These are phyloP conservation scores for Pygocentrus nattereri DNA, from an alignment of 2,797 vertebrate genomes.

Conservation along the genomic window DNA sequence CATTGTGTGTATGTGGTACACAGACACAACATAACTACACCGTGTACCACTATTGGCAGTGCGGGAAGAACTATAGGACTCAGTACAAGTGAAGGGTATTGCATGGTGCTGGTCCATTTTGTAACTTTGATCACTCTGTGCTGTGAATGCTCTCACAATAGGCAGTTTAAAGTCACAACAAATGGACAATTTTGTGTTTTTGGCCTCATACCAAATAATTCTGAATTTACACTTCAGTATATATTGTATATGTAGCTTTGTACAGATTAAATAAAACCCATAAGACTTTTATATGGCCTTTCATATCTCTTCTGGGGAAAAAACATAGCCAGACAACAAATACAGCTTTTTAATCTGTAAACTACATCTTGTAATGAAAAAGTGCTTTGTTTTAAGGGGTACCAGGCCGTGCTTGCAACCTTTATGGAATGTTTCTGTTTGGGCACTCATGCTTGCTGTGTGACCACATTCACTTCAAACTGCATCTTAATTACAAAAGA, in stretches of 20 bases:
- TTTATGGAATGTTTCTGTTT: conserved; percentile 72
- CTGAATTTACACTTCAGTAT: conserved; percentile 57
- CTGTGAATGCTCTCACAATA: conserved; percentile 45
- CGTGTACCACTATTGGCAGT: conserved; percentile 54
- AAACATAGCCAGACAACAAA: conserved; percentile 51
- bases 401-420: conserved; percentile 53
- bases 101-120: conserved; percentile 46
- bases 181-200: conserved; percentile 31
- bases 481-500: conserved; percentile 29
- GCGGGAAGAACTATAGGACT: conserved; percentile 51
- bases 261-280: conserved; percentile 70
- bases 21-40: conserved; percentile 52
- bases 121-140: conserved; percentile 51
- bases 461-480: conserved; percentile 42
- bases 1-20: conserved; percentile 34
- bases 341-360: conserved; percentile 59
- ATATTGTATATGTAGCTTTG: conserved; percentile 71
- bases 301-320: conserved; percentile 55
- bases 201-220: conserved; percentile 45
- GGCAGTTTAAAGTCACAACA: conserved; percentile 57
- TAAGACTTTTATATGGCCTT: conserved; percentile 65
- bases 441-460: conserved; percentile 38
- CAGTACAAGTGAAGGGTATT: conserved; percentile 48
- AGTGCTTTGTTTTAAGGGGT: conserved; percentile 75
- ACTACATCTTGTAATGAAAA: conserved; percentile 67